phyloP scores from a whole-genome alignment of 2,888 invertebrate species.

The Ptychoptera contaminata region DNA sequence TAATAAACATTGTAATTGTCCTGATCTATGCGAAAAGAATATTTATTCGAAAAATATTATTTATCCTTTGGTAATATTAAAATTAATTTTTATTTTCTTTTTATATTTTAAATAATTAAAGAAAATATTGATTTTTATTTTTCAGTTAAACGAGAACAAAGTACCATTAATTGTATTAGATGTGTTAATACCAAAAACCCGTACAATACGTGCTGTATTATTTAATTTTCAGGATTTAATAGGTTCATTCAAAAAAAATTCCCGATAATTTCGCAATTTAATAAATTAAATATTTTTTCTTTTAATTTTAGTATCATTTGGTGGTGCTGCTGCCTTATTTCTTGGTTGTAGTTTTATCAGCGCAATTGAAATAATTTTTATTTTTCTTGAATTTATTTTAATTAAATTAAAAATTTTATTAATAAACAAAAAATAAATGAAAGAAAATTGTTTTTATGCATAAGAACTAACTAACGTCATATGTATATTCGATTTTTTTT shows the following conservation, averaged over 20 bases:
- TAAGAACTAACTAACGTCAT: background rate
- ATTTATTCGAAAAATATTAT: slow-evolving; percentile 8
- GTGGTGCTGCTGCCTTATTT: slow-evolving; percentile 27
- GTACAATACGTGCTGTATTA: slow-evolving; percentile 4
- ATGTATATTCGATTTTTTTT: background rate
- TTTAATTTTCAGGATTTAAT: slow-evolving; percentile 8
- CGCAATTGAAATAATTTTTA: slow-evolving; percentile 12
- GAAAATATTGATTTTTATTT: no score
- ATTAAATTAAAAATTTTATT: background rate
- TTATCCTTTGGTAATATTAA: no score
- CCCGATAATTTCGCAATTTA: no score
- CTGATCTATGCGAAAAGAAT: slow-evolving; percentile 19
- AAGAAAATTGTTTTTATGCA: background rate
- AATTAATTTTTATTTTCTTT: no score
- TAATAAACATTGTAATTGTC: slow-evolving; percentile 16
- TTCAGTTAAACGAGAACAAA: no score
- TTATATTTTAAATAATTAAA: no score
- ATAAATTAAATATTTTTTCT: background rate
- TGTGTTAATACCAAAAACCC: slow-evolving; percentile 3
- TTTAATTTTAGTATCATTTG: slow-evolving; percentile 21
- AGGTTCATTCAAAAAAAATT: slow-evolving; percentile 3
- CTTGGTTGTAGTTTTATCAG: slow-evolving; percentile 28
- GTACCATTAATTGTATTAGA: background rate
- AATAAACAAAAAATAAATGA: background rate
- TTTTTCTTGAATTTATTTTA: slow-evolving; percentile 1